phyloP scores from a whole-genome alignment of 2,888 invertebrate species.

The Crepidodera aurea region DNA sequence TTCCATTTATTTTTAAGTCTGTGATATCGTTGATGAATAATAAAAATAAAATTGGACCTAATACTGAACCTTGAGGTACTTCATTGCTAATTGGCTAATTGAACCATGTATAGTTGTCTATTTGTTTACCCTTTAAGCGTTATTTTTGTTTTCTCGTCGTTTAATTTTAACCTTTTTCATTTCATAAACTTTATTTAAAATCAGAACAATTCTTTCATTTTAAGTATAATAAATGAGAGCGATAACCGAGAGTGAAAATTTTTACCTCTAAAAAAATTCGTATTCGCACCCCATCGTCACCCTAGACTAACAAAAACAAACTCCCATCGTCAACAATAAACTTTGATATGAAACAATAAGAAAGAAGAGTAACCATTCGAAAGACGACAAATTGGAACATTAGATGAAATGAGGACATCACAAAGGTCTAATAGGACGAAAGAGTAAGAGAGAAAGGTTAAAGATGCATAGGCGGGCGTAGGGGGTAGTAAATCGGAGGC shows the following conservation, averaged over 20 bases:
- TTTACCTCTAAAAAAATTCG: slow-evolving; percentile 1
- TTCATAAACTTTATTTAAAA: too few species aligned
- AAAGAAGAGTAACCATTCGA: slow-evolving; percentile 37
- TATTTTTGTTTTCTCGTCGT: too few species aligned
- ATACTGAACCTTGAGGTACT: too few species aligned
- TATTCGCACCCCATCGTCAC: slow-evolving; percentile 16
- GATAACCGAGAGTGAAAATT: background rate
- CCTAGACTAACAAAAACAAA: slow-evolving; percentile 20
- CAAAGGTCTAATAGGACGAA: slow-evolving; percentile 36
- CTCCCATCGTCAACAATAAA: slow-evolving; percentile 30
- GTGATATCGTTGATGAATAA: too few species aligned
- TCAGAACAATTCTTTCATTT: too few species aligned
- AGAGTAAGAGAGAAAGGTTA: slow-evolving; percentile 14
- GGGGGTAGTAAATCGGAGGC: too few species aligned
- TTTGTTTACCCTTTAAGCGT: too few species aligned
- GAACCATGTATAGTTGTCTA: too few species aligned
- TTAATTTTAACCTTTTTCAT: too few species aligned
- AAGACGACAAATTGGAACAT: slow-evolving; percentile 46
- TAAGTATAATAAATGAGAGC: background rate
- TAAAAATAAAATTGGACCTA: too few species aligned
- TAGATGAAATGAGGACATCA: slow-evolving; percentile 44
- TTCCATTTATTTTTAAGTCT: too few species aligned
- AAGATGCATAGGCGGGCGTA: background rate
- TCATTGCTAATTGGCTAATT: too few species aligned
- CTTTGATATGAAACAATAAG: slow-evolving; percentile 36